Conservation (phyloP, 2,113 vertebrate genomes). For the Leucopsar rothschildi region DNA sequence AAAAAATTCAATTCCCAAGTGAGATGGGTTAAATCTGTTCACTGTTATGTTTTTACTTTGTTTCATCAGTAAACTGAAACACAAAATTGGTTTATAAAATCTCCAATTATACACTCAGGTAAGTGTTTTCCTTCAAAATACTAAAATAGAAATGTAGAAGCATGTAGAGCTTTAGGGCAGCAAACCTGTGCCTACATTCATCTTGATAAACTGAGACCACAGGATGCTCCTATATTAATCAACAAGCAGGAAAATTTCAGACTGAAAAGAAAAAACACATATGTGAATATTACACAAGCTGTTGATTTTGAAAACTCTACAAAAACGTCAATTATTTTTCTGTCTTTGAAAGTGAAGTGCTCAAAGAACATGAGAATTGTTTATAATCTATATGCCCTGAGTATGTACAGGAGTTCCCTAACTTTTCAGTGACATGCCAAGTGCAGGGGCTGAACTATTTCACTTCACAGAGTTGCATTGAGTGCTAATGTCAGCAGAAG, state of each 20-base stretch:
- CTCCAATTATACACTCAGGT: neutral
- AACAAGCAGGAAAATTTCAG: neutral
- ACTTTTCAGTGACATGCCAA: neutral
- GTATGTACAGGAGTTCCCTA: neutral
- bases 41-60: neutral
- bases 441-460: neutral
- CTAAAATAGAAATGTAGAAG: neutral
- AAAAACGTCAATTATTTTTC: neutral
- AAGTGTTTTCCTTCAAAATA: neutral
- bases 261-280: neutral
- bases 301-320: neutral
- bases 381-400: neutral
- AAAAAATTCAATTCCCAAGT: neutral
- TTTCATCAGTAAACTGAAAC: neutral
- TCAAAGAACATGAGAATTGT: neutral
- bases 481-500: neutral
- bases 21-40: neutral
- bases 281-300: fast-evolving
- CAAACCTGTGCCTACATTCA: neutral
- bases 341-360: neutral
- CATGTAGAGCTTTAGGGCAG: neutral
- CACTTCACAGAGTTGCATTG: fast-evolving
- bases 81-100: neutral
- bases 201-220: neutral
- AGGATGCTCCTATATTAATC: neutral